A percentile compares a stretch with the other conserved stretches of the same genome.
These are phyloP conservation scores for Lepidostoma basale DNA, from an alignment of 1,140 invertebrate species.

Conservation along the genomic window DNA sequence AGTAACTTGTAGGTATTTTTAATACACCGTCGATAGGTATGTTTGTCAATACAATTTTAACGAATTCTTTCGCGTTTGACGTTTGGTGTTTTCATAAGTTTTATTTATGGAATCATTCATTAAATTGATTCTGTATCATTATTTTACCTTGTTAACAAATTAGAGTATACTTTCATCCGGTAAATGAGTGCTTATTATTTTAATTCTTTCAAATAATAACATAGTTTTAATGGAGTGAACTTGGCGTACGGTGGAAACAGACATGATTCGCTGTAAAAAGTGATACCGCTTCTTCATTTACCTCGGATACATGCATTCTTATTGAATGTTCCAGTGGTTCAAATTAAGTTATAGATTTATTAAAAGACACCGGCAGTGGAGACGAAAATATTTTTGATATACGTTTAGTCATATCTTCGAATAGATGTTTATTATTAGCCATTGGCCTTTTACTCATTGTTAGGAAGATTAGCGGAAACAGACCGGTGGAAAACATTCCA, in stretches of 20 bases:
- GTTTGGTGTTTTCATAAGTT: constrained; percentile 30
- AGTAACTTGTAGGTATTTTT: constrained; percentile 36
- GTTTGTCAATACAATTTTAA: constrained; percentile 39
- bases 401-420: constrained; percentile 26
- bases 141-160: not conserved
- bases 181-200: constrained; percentile 27
- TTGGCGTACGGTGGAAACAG: constrained; percentile 1
- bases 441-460: constrained; percentile 17
- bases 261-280: constrained; percentile 6
- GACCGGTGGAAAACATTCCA: not conserved
- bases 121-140: constrained; percentile 6
- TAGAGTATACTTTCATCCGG: constrained; percentile 10
- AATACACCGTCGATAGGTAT: constrained; percentile 34
- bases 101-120: constrained; percentile 8
- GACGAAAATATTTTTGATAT: not conserved
- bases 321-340: not conserved
- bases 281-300: not conserved
- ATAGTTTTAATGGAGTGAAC: constrained; percentile 29
- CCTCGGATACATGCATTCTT: not conserved
- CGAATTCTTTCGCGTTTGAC: constrained; percentile 39
- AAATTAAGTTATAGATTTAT: not conserved
- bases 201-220: constrained; percentile 30
- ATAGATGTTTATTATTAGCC: constrained; percentile 29
- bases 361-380: not conserved
- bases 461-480: constrained; percentile 10